phyloP scores from a whole-genome alignment of 2,888 invertebrate species.

The Poecilobothrus nobilitatus region DNA sequence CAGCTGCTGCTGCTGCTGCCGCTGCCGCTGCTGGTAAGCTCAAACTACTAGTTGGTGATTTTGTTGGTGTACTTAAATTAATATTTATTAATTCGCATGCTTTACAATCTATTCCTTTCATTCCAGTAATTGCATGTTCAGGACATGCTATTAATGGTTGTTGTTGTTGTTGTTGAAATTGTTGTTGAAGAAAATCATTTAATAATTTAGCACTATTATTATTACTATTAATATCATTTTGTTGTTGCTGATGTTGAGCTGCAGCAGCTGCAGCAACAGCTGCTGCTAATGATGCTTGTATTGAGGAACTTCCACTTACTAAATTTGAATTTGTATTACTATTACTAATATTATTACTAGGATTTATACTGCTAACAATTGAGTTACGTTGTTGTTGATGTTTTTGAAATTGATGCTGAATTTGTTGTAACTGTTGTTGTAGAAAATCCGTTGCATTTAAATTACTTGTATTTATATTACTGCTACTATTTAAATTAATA shows the following conservation, averaged over 20 bases:
- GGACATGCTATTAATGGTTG: slow-evolving; percentile 28
- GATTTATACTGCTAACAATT: slow-evolving; percentile 16
- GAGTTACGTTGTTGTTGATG: slow-evolving; percentile 14
- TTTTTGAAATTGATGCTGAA: slow-evolving; percentile 20
- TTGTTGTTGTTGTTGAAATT: slow-evolving; percentile 28
- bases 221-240: slow-evolving; percentile 25
- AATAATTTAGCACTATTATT: slow-evolving; percentile 38
- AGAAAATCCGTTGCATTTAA: slow-evolving; percentile 20
- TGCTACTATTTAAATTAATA: background rate
- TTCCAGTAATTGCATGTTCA: slow-evolving; percentile 33
- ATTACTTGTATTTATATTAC: background rate
- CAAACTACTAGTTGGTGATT: slow-evolving; percentile 29
- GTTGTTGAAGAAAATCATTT: slow-evolving; percentile 37
- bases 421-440: slow-evolving; percentile 24
- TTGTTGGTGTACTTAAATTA: slow-evolving; percentile 29
- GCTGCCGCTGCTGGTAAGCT: slow-evolving; percentile 27
- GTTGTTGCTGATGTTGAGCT: slow-evolving; percentile 11
- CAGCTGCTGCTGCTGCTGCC: slow-evolving; percentile 27
- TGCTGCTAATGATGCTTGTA: slow-evolving; percentile 37
- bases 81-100: slow-evolving; percentile 39
- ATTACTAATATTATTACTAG: slow-evolving; percentile 17
- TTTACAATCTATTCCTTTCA: slow-evolving; percentile 41
- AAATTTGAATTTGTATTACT: slow-evolving; percentile 35
- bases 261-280: slow-evolving; percentile 27
- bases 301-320: slow-evolving; percentile 34